Evolutionary conservation across 2,888 invertebrate species (phyloP), one percentile per base, ranked within the genome.

Genomic region (Phengaris alcon): DNA sequence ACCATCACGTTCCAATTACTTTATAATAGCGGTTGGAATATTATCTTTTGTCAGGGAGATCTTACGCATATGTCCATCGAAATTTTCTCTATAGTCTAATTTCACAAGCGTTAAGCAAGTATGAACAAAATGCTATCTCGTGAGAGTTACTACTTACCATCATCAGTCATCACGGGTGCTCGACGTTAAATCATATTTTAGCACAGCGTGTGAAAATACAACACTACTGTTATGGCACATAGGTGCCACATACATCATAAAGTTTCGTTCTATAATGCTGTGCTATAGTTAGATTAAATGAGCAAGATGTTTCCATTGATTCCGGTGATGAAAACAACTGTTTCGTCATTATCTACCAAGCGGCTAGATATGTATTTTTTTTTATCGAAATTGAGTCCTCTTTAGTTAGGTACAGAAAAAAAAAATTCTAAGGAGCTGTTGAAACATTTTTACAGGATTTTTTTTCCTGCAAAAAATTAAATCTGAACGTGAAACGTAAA

Each of bases 1-100:
- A 64, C 64, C 64, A 64, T 64, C 64, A 59, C 59, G 64, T 64
- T 64, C 64, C 35, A 64, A 64, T 64, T 64, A 64, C 64, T 64
- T 10, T 64, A 10, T 64, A 64, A 64, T 64, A 64, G 22, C 35
- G 64, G 64, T 55, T n/a, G 55, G n/a, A n/a, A 52, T 52, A 9
- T 52, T 8, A 48, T 54, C 54, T n/a, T 55, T 55, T 55, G 64
- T 64, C 35, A 64, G 64, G 5, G n/a, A n/a, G 15, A 13, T 64
- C 64, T 52, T 64, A 64, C 35, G 64, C 64, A 12, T 35, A 9
- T 64, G 64, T 44, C 64, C 64, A 64, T 44, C 64, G 64, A 64
- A 12, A 12, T 35, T 64, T 64, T 35, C 35, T 64, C 5, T 59
- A 59, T 59, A 57, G 57, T 57, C n/a, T 57, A 57, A 15, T 57